Percentiles rank a stretch among this genome's conserved stretches.
Evolutionary conservation across 2,113 vertebrate species (phyloP).

Genomic region (Columba janthina): DNA sequence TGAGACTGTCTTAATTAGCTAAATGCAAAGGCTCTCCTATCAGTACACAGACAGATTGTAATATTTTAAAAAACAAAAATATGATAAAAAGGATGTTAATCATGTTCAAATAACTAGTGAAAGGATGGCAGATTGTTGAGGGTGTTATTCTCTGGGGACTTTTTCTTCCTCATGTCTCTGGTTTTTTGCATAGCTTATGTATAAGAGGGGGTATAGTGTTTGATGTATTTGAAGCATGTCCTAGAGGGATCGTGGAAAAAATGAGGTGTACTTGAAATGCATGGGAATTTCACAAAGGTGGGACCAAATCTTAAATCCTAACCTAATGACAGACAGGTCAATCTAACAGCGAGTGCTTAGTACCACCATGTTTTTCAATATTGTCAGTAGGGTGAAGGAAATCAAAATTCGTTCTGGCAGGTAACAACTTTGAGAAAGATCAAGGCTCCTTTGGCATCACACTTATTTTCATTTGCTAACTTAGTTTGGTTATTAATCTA

Average conservation of each 20-base stretch:
- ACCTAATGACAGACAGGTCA: not conserved
- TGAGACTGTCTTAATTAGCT: constrained; percentile 49
- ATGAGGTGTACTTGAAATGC: not conserved
- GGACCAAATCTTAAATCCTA: not conserved
- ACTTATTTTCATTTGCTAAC: not conserved
- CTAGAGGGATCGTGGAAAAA: not conserved
- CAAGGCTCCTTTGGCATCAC: not conserved
- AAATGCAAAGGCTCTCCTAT: constrained; percentile 20
- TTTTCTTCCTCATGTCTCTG: not conserved
- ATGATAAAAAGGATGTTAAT: constrained; percentile 12
- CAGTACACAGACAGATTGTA: not conserved
- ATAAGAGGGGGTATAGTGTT: not conserved
- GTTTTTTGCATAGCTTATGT: not conserved
- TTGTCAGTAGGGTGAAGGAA: not conserved
- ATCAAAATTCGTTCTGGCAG: not conserved
- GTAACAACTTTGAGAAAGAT: not conserved
- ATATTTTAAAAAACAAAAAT: constrained; percentile 1
- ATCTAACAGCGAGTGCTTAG: not conserved
- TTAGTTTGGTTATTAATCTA: not conserved
- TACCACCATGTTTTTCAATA: not conserved
- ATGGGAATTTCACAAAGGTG: not conserved
- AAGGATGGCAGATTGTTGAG: not conserved
- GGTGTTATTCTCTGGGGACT: not conserved
- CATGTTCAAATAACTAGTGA: not conserved
- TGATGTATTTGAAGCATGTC: not conserved